phyloP scores from a whole-genome alignment of 2,113 vertebrate genomes.

The Oplegnathus fasciatus region DNA sequence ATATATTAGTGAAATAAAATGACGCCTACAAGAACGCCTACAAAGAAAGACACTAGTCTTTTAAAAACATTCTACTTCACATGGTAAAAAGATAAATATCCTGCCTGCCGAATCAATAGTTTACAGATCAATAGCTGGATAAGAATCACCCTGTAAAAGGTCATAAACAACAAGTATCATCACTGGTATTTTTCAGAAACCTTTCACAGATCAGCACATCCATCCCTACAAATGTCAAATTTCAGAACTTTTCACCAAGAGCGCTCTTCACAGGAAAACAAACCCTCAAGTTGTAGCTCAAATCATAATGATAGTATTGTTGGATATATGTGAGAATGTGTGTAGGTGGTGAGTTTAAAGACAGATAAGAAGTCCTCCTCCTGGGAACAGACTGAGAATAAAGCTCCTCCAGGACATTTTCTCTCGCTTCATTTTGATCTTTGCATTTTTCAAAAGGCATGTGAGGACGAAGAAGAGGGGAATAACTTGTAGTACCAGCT shows the following conservation, averaged over 20 bases:
- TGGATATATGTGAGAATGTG: neutral
- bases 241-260: neutral
- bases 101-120: neutral
- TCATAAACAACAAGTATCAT: neutral
- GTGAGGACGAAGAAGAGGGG: neutral
- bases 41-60: neutral
- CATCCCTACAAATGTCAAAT: neutral
- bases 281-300: neutral
- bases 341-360: neutral
- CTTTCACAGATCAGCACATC: neutral
- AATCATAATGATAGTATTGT: neutral
- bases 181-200: neutral
- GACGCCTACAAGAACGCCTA: too few relatives aligned
- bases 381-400: neutral
- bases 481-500: neutral
- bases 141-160: neutral
- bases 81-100: neutral
- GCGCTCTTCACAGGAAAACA: neutral
- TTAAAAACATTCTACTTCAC: too few relatives aligned
- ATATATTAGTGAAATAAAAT: neutral
- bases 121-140: neutral
- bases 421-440: neutral
- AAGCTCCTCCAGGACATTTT: slow-evolving; percentile 22
- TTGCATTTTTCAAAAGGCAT: neutral
- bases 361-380: neutral